Percentiles rank a stretch among this genome's conserved stretches.
Evolutionary conservation across 2,888 invertebrate genomes (phyloP).

Genomic region (Alloplasta piceator): DNA sequence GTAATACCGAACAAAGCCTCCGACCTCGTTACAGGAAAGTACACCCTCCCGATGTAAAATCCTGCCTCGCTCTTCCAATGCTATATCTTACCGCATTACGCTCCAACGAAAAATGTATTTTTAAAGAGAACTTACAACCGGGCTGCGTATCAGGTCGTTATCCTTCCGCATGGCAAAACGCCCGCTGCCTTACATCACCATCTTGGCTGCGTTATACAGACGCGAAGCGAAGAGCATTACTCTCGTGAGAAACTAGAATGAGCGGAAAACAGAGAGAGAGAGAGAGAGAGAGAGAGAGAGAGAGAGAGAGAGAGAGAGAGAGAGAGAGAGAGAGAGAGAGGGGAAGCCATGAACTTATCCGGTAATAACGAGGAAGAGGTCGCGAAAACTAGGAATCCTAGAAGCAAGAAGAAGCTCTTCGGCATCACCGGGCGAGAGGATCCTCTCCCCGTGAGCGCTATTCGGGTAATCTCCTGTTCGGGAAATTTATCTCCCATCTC

Average conservation of each 20-base stretch:
- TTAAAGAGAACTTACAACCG: conserved; percentile 44
- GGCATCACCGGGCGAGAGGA: conserved; percentile 7
- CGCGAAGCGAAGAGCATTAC: conserved; percentile 1
- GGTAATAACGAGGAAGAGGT: conserved; percentile 61
- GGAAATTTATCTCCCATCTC: conserved; percentile 79
- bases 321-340: conserved; percentile 45
- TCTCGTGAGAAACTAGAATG: background rate
- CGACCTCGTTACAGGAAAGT: conserved; percentile 42
- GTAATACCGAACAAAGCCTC: conserved; percentile 42
- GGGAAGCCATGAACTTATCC: conserved; percentile 62
- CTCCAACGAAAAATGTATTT: conserved; percentile 51
- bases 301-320: conserved; percentile 44
- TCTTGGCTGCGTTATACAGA: conserved; percentile 8
- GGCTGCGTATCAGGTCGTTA: conserved; percentile 29
- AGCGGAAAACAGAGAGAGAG: conserved; percentile 26
- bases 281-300: conserved; percentile 45
- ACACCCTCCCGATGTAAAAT: conserved; percentile 11
- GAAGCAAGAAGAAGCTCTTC: conserved; percentile 5
- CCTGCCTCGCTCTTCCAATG: background rate
- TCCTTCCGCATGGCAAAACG: conserved; percentile 41
- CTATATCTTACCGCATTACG: conserved; percentile 25
- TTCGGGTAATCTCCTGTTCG: conserved; percentile 79
- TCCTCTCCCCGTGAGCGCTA: conserved; percentile 52
- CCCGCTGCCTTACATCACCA: conserved; percentile 19
- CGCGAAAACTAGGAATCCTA: conserved; percentile 54